Percentiles rank a stretch among this genome's conserved stretches.
Conservation (phyloP, 2,888 invertebrate species). For the Melanotus villosus region DNA sequence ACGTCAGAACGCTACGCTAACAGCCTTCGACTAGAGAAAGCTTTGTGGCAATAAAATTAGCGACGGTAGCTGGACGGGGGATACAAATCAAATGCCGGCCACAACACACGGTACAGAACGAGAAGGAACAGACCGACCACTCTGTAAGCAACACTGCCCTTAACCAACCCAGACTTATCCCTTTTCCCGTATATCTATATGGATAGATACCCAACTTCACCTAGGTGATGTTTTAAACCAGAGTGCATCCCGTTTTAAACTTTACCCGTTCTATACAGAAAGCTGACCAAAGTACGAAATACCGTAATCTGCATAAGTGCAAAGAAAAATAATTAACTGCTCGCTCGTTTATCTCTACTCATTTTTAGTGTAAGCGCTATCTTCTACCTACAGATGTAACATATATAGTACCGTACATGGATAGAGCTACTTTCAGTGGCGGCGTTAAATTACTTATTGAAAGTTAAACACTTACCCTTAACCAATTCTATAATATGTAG, state of each 20-base stretch:
- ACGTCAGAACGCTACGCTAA: conserved; percentile 26
- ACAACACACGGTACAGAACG: conserved; percentile 30
- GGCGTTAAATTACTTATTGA: not conserved
- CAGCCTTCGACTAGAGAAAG: conserved; percentile 28
- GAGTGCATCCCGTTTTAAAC: conserved; percentile 32
- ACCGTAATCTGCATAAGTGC: conserved; percentile 52
- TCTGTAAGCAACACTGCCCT: conserved; percentile 31
- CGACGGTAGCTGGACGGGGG: conserved; percentile 36
- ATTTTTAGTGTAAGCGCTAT: conserved; percentile 24
- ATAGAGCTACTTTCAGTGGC: too few relatives aligned
- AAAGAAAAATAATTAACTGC: conserved; percentile 49
- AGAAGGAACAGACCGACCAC: conserved; percentile 7
- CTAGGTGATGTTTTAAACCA: conserved; percentile 45
- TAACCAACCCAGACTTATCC: conserved; percentile 28
- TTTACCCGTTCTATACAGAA: conserved; percentile 24
- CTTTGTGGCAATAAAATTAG: conserved; percentile 39
- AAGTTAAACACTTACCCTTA: too few relatives aligned
- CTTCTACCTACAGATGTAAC: not conserved
- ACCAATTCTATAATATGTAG: too few relatives aligned
- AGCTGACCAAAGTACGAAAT: conserved; percentile 46
- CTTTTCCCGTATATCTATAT: conserved; percentile 3
- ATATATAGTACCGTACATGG: not conserved
- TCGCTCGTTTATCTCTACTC: conserved; percentile 26
- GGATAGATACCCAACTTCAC: conserved; percentile 7
- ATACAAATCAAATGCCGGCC: conserved; percentile 37